A percentile compares a stretch with the other conserved stretches of the same genome.
Conservation (phyloP, 2,113 vertebrate genomes). For the Nycticebus coucang region DNA sequence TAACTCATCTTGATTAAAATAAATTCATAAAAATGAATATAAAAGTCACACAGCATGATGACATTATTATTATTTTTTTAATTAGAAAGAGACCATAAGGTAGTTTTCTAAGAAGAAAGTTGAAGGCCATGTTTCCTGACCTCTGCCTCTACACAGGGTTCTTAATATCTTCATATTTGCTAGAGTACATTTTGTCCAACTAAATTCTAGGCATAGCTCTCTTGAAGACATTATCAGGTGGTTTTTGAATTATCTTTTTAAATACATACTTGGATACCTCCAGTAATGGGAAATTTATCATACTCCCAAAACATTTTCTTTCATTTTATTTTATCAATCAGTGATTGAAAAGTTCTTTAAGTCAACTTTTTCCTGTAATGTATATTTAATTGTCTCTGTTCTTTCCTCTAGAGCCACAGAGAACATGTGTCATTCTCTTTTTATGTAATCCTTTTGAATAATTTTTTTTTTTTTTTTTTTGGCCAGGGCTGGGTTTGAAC, state of each 20-base stretch:
- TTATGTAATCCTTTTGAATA: conserved; percentile 39
- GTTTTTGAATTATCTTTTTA: not conserved
- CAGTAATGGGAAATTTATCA: not conserved
- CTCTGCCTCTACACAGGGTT: not conserved
- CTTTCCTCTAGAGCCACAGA: not conserved
- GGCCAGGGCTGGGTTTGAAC: too few species aligned
- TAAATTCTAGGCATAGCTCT: not conserved
- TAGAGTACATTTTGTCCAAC: not conserved
- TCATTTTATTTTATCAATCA: not conserved
- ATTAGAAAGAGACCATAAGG: not conserved
- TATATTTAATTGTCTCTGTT: not conserved
- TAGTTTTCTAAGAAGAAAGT: not conserved
- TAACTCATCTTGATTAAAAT: not conserved
- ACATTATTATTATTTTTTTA: not conserved
- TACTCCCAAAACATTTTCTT: not conserved
- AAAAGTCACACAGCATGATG: not conserved
- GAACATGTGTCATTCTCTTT: not conserved
- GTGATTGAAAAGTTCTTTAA: not conserved
- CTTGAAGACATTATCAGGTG: not conserved
- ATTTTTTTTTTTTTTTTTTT: too few species aligned
- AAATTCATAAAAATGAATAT: not conserved
- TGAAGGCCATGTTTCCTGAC: not conserved
- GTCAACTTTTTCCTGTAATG: conserved; percentile 1
- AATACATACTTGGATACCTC: not conserved
- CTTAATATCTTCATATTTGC: not conserved